A percentile compares a stretch with the other conserved stretches of the same genome.
phyloP scores from a whole-genome alignment of 2,888 invertebrate genomes.

The Drosophila subsilvestris region DNA sequence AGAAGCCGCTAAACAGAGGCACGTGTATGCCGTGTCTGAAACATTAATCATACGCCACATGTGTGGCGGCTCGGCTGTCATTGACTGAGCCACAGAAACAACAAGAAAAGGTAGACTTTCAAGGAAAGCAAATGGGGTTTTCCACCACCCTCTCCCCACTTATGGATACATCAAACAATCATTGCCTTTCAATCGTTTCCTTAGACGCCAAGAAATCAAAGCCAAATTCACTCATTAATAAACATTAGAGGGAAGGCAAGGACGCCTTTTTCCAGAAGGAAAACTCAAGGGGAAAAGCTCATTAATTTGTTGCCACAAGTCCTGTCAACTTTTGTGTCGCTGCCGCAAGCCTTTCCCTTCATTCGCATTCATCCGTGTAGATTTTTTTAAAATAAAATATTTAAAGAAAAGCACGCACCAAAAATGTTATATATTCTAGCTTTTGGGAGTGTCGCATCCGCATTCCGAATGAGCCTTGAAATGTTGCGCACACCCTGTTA shows the following conservation, averaged over 20 bases:
- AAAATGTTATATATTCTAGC: conserved; percentile 10
- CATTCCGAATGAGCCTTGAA: conserved; percentile 48
- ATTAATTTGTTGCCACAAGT: conserved; percentile 25
- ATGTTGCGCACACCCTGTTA: conserved; percentile 70
- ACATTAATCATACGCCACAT: conserved; percentile 45
- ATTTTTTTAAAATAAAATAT: conserved; percentile 29
- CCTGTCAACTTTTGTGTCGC: conserved; percentile 12
- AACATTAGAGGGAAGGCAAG: conserved; percentile 21
- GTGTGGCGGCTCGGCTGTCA: conserved; percentile 20
- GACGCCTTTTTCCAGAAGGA: conserved; percentile 1
- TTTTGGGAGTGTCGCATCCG: neutral
- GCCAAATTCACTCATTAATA: conserved; percentile 40
- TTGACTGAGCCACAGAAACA: conserved; percentile 2
- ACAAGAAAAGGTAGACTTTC: conserved; percentile 13
- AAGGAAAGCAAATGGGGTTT: neutral
- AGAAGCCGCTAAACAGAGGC: conserved; percentile 9
- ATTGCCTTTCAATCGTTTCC: neutral
- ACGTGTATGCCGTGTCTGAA: conserved; percentile 4
- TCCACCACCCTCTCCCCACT: neutral
- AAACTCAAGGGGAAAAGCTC: conserved; percentile 31
- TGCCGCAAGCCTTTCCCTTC: conserved; percentile 6
- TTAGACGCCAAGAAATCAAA: conserved; percentile 26
- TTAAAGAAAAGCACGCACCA: conserved; percentile 9
- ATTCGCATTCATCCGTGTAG: conserved; percentile 4
- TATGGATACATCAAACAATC: conserved; percentile 13